These are phyloP conservation scores for Spea hammondii DNA, from an alignment of 2,797 vertebrate genomes.

Conservation along the genomic window DNA sequence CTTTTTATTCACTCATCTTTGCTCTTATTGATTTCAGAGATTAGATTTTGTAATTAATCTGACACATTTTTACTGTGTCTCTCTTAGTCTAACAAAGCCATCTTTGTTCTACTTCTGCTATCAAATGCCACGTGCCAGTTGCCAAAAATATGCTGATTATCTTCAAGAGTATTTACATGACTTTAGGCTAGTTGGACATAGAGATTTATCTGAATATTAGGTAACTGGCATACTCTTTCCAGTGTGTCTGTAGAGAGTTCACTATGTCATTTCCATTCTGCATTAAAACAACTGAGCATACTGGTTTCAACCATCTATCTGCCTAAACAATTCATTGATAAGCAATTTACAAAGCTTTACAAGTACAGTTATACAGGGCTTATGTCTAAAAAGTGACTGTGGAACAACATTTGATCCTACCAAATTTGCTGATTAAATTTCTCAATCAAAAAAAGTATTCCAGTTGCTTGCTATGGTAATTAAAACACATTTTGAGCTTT, in stretches of 20 bases:
- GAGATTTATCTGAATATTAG: slow-evolving; percentile 7
- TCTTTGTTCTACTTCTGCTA: slow-evolving; percentile 22
- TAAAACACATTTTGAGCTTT: no score
- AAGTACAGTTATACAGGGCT: no score
- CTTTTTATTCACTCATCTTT: slow-evolving; percentile 9
- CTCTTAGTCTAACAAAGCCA: slow-evolving; percentile 29
- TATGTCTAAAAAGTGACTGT: no score
- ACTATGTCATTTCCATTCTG: background rate
- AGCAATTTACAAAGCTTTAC: no score
- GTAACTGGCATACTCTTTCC: background rate
- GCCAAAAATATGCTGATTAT: slow-evolving; percentile 27
- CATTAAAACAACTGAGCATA: background rate
- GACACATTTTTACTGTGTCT: slow-evolving; percentile 35
- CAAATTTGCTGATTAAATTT: no score
- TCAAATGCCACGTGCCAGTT: slow-evolving; percentile 23
- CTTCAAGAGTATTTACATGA: slow-evolving; percentile 36
- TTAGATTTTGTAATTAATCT: slow-evolving; percentile 34
- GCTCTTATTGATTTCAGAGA: slow-evolving; percentile 38
- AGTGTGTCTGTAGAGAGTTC: background rate
- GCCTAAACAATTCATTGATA: background rate
- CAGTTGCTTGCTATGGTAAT: no score
- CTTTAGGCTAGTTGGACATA: slow-evolving; percentile 15
- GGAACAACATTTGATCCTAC: no score
- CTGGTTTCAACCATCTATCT: background rate
- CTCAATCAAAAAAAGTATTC: no score